Base-by-base conservation (phyloP, 2,797 vertebrate species). In the Sebastolobus altivelis region DNA sequence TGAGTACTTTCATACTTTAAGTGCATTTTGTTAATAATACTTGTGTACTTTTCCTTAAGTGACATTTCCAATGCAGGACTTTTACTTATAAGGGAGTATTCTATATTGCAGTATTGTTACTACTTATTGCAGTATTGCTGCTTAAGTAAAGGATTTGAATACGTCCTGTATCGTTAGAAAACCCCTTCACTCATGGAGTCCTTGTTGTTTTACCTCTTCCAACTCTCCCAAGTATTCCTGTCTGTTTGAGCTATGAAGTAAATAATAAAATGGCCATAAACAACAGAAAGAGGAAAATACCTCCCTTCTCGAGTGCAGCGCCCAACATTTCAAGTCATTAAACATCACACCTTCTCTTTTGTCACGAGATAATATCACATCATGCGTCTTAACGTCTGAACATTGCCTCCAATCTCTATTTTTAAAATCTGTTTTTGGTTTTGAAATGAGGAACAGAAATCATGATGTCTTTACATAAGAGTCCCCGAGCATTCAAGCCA, bases 401-500 rank as follows among this genome's bases (percentile, higher is more conserved):
- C 31, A 35, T 65, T 71, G 37, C 35, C 66, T 75, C 27, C 12
- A 16, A 40, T 80, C 74, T 46, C 63, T 72, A 63, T 86, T 88
- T 84, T 71, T 71, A 52, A 76, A 85, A 80, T 46, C 56, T 58
- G 68, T 80, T 87, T 80, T 85, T 6, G 25, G 25, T 78, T 78
- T 82, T 62, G 29, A n/a, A 82, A 85, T 13, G 65, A 72, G 75
- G 62, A 91, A 70, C 29, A 77, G 82, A 63, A 87, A 82, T 62
- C 74, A 76, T 71, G 27, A 79, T 71, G 75, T 79, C 82, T 80
- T 81, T 56, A 74, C 46, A 75, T 74, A 83, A 88, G 74, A 75
- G 75, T 85, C 83, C 87, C 83, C 40, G 5, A 89, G 88, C 86
- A 78, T 88, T 77, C 68, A 63, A 80, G 65, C 89, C 92, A 93